phyloP scores from a whole-genome alignment of 1,140 invertebrate species.

The Centruroides sculpturatus region DNA sequence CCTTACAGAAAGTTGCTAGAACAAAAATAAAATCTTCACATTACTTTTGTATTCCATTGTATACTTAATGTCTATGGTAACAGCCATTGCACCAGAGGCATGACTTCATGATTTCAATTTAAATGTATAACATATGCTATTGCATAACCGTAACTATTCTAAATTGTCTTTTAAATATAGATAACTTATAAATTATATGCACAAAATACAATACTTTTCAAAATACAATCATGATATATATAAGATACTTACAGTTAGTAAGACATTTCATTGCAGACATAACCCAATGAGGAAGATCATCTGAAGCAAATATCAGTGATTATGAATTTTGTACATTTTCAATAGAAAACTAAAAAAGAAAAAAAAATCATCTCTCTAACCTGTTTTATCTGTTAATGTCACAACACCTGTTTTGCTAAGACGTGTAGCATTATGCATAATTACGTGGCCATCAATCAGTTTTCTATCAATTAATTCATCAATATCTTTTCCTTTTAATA shows the following conservation, averaged over 20 bases:
- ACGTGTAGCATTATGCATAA: slow-evolving; percentile 30
- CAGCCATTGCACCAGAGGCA: too few species aligned
- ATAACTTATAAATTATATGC: neutral
- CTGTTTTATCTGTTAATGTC: slow-evolving; percentile 26
- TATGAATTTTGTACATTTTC: too few species aligned
- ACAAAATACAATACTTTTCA: too few species aligned
- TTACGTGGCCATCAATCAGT: slow-evolving; percentile 4
- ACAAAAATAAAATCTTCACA: neutral
- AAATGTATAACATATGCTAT: too few species aligned
- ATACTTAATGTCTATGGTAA: too few species aligned
- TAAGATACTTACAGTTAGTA: slow-evolving; percentile 32
- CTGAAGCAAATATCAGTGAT: slow-evolving; percentile 9
- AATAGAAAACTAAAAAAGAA: neutral
- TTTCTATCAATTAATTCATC: slow-evolving; percentile 7
- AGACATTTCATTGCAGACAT: slow-evolving; percentile 39
- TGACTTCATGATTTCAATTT: too few species aligned
- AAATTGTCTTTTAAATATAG: neutral
- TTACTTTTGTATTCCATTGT: too few species aligned
- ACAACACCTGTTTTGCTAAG: slow-evolving; percentile 32
- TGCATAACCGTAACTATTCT: too few species aligned
- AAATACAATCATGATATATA: too few species aligned
- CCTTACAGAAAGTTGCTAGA: neutral
- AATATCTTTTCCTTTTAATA: neutral
- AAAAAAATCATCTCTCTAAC: neutral
- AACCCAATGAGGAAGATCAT: slow-evolving; percentile 36